Base-by-base conservation (phyloP, 2,113 vertebrate species). In the Lepisosteus oculatus region DNA sequence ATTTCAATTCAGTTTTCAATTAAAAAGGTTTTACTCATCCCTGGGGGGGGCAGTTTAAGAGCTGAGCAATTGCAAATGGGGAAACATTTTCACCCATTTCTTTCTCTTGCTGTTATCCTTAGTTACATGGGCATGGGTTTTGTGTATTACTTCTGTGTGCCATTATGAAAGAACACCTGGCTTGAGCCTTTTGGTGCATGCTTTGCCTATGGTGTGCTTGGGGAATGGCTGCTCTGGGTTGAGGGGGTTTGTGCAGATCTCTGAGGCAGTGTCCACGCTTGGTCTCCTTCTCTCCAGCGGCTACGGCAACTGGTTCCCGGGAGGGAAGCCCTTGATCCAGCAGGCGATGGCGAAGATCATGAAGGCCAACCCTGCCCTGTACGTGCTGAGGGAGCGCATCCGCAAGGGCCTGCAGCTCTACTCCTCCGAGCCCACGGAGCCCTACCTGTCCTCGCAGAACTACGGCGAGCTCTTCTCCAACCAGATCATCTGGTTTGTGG, bases 401-500 rank as follows among this genome's bases (percentile, higher is more conserved):
- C 97, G 97, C 72, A 99, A 99, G 73, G 97, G 97, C 44, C 82
- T 99, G 76, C 97, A 99, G 85, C 93, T 99, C 12, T 99, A 99
- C 87, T 99, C 97, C 0, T 99, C 97, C 0, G 97, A 99, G 88
- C 97, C 97, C 84, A 99, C 97, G 14, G 97, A 99, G 80, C 97
- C 97, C 0, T 99, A 99, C 85, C 90, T 99, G 71, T 99, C 97
- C 78, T 99, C 97, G 1, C 97, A 99, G 92, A 99, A 99, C 88
- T 99, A 99, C 0, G 97, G 97, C 14, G 97, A 99, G 79, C 97
- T 99, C 73, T 99, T 99, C 91, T 99, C 97, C 83, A 99, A 99
- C 88, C 97, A 99, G 89, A 99, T 99, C 89, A 99, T 99, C 84
- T 99, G 97, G 97, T 99, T 99, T 84, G 97, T 99, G 78, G 97